These are phyloP conservation scores for Holothuria glaberrima DNA, from an alignment of 35 echinoderm and acorn worm species.

Conservation along the genomic window DNA sequence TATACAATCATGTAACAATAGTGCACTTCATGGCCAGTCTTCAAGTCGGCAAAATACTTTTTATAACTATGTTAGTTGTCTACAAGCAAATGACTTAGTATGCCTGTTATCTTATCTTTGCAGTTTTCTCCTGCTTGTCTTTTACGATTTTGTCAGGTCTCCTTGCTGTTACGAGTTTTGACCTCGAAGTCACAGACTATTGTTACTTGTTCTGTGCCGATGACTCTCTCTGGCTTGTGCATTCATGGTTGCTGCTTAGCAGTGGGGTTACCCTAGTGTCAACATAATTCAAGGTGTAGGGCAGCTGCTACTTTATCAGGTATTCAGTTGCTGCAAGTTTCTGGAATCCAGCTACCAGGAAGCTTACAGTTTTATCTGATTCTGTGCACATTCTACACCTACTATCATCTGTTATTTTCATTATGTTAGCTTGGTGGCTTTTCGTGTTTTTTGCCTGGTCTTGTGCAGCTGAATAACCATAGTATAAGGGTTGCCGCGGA, in stretches of 20 bases:
- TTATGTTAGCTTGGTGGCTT: slow-evolving; percentile 22
- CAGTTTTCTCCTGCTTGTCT: background rate
- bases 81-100: too few relatives aligned
- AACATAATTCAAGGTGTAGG: slow-evolving; percentile 3
- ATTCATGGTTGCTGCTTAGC: background rate
- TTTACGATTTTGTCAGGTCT: background rate
- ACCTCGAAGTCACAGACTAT: slow-evolving; percentile 6
- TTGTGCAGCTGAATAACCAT: too few relatives aligned
- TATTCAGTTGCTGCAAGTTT: slow-evolving; percentile 1
- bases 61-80: too few relatives aligned
- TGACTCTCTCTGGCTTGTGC: background rate
- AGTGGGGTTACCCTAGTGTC: background rate
- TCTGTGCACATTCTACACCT: slow-evolving; percentile 23
- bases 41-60: too few relatives aligned
- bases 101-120: background rate
- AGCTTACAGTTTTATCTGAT: background rate
- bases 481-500: too few relatives aligned
- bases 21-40: too few relatives aligned
- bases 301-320: background rate
- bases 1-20: too few relatives aligned
- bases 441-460: background rate
- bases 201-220: background rate
- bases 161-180: slow-evolving; percentile 10
- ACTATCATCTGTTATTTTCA: slow-evolving; percentile 6
- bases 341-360: background rate